These are phyloP conservation scores for Albula glossodonta DNA, from an alignment of 2,113 vertebrate species.

Conservation along the genomic window DNA sequence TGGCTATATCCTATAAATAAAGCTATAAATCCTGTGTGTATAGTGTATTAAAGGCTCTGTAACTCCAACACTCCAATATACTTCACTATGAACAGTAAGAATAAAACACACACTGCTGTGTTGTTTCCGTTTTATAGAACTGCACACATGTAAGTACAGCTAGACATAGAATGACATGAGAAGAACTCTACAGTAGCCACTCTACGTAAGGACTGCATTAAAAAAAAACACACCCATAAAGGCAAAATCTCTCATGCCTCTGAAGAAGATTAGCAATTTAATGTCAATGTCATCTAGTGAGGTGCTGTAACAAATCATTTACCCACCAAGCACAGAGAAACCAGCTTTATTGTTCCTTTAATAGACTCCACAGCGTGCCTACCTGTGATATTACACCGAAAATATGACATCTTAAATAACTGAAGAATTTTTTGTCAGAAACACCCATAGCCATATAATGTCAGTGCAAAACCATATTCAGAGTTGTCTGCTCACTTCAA, in stretches of 20 bases:
- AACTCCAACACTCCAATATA: neutral
- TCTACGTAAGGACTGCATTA: neutral
- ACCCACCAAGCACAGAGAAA: neutral
- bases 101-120: neutral
- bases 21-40: too few relatives aligned
- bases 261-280: neutral
- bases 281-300: neutral
- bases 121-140: neutral
- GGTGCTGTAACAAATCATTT: neutral
- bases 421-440: neutral
- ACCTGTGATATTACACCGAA: neutral
- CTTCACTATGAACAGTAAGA: neutral
- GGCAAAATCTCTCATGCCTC: neutral
- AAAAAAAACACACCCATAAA: neutral
- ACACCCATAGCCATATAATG: neutral
- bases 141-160: neutral
- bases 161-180: neutral
- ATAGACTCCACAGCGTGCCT: neutral
- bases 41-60: too few relatives aligned
- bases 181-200: neutral
- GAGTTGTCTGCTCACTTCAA: neutral
- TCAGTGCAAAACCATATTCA: neutral
- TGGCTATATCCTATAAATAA: too few relatives aligned
- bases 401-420: neutral
- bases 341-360: neutral